phyloP scores from a whole-genome alignment of 2,888 invertebrate genomes.

The Sphecodes monilicornis region DNA sequence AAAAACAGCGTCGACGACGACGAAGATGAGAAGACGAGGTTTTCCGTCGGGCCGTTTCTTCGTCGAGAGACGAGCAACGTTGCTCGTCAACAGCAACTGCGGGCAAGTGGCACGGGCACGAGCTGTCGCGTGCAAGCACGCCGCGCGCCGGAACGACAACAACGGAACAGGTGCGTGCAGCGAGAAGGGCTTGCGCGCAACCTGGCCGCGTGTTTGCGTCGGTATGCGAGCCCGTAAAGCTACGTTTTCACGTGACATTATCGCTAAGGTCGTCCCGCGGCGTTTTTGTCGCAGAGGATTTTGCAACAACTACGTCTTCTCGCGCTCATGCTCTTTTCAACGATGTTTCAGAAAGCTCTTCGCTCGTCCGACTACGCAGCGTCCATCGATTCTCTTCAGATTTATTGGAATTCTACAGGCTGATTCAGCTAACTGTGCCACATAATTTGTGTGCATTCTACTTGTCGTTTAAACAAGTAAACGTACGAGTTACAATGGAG shows the following conservation, averaged over 20 bases:
- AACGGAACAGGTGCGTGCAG: slow-evolving; percentile 68
- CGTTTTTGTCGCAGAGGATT: not conserved
- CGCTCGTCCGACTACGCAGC: not conserved
- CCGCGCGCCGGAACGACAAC: slow-evolving; percentile 52
- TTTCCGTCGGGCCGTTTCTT: not conserved
- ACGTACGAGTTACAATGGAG: too few relatives aligned
- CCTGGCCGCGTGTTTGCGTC: slow-evolving; percentile 13
- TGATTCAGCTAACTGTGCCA: too few relatives aligned
- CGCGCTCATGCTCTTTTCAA: not conserved
- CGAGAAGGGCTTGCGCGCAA: slow-evolving; percentile 52
- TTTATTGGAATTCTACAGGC: too few relatives aligned
- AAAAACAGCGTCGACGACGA: not conserved
- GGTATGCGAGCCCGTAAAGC: slow-evolving; percentile 34
- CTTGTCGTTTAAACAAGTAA: too few relatives aligned
- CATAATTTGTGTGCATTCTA: too few relatives aligned
- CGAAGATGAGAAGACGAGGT: not conserved
- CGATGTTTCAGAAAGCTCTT: not conserved
- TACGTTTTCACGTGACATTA: slow-evolving; percentile 4
- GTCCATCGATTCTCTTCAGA: too few relatives aligned
- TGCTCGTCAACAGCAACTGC: slow-evolving; percentile 23
- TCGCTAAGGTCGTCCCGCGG: not conserved
- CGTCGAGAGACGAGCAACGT: not conserved
- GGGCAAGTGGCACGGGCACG: slow-evolving; percentile 47
- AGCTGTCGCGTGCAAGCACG: slow-evolving; percentile 58
- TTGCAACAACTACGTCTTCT: not conserved